phyloP scores from a whole-genome alignment of 1,140 invertebrate genomes.

The Habropoda laboriosa region DNA sequence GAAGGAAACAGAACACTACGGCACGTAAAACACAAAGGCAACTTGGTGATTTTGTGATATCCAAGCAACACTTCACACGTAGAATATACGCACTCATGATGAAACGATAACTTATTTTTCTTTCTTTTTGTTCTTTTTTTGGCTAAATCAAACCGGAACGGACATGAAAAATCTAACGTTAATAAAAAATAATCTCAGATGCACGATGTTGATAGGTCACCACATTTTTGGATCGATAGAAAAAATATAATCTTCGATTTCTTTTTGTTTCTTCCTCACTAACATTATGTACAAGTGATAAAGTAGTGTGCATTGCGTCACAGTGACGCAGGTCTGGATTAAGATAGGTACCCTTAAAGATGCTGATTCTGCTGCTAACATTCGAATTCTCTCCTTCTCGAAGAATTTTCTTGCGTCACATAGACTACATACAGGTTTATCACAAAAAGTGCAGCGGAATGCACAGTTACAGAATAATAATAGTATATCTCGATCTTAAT shows the following conservation, averaged over 20 bases:
- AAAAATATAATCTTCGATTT: constrained; percentile 81
- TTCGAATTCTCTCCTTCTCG: neutral
- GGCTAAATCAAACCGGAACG: constrained; percentile 46
- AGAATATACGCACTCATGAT: constrained; percentile 14
- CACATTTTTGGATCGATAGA: constrained; percentile 80
- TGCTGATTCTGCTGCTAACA: constrained; percentile 7
- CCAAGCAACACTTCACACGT: constrained; percentile 63
- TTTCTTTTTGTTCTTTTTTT: no score
- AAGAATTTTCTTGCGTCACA: neutral
- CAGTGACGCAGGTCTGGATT: constrained; percentile 62
- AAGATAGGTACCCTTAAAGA: constrained; percentile 53
- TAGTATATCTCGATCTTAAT: constrained; percentile 55
- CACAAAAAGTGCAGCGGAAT: constrained; percentile 34
- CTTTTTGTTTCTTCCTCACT: constrained; percentile 73
- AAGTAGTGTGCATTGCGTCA: constrained; percentile 77
- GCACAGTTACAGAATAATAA: constrained; percentile 19
- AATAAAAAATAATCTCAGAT: constrained; percentile 62
- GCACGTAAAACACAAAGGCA: constrained; percentile 66
- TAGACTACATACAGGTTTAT: constrained; percentile 41
- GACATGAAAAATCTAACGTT: constrained; percentile 29
- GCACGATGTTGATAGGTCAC: constrained; percentile 78
- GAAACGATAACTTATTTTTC: no score
- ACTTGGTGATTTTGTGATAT: constrained; percentile 71
- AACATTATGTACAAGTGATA: constrained; percentile 81
- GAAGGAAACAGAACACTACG: constrained; percentile 48